Conservation (phyloP, 2,797 vertebrate species). For the Eidolon dupreanum region DNA sequence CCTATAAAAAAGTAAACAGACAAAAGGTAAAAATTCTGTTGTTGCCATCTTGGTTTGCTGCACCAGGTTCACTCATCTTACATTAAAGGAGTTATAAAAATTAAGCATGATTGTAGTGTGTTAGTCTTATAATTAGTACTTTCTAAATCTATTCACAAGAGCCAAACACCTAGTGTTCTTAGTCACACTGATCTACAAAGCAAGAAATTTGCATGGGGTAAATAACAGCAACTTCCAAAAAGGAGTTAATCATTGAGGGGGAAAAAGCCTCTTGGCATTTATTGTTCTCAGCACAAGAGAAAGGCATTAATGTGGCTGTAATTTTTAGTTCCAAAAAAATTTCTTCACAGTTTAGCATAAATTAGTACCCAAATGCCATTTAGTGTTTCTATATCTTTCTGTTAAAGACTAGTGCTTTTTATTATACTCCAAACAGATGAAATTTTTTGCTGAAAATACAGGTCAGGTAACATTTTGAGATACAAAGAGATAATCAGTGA, state of each 20-base stretch:
- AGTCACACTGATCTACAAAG: conserved; percentile 78
- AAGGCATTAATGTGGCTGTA: conserved; percentile 77
- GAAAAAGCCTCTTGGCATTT: conserved; percentile 71
- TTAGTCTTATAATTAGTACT: conserved; percentile 80
- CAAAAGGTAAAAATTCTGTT: conserved; percentile 57
- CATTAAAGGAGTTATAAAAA: conserved; percentile 71
- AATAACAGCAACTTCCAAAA: conserved; percentile 79
- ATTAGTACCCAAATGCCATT: conserved; percentile 79
- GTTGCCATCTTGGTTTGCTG: conserved; percentile 49
- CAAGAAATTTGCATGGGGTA: conserved; percentile 80
- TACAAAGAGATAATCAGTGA: conserved; percentile 78
- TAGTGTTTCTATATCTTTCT: conserved; percentile 76
- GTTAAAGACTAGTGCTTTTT: conserved; percentile 72
- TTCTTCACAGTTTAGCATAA: conserved; percentile 71
- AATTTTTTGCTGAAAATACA: conserved; percentile 74
- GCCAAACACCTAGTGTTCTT: conserved; percentile 73
- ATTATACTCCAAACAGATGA: conserved; percentile 72
- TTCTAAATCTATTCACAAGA: conserved; percentile 74
- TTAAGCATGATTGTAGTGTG: conserved; percentile 76
- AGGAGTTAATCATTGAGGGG: conserved; percentile 69
- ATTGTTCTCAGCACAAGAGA: conserved; percentile 75
- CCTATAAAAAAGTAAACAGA: background rate
- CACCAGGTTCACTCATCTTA: conserved; percentile 20
- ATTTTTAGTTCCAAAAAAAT: conserved; percentile 80
- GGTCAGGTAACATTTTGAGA: conserved; percentile 77